phyloP scores from a whole-genome alignment of 2,113 vertebrate species.

The Lophura nycthemera region DNA sequence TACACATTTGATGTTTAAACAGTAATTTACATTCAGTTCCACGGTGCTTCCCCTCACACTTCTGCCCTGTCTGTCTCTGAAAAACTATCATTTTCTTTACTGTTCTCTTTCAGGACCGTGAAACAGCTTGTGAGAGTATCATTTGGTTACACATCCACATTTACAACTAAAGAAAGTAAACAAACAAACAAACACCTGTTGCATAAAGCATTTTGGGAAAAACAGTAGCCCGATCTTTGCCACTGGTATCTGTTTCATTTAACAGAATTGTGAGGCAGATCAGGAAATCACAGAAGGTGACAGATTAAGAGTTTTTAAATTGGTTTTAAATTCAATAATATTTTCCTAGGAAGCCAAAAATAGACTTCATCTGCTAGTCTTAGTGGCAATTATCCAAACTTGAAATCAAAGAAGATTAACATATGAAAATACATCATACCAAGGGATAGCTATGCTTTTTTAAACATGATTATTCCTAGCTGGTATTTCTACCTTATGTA shows the following conservation, averaged over 20 bases:
- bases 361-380: neutral
- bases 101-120: neutral
- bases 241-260: neutral
- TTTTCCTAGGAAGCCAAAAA: neutral
- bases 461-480: neutral
- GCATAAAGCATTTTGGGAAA: neutral
- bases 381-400: neutral
- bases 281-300: neutral
- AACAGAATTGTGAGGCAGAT: neutral
- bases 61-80: neutral
- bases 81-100: neutral
- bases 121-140: neutral
- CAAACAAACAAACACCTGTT: neutral
- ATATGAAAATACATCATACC: neutral
- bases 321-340: neutral
- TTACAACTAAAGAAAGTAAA: neutral
- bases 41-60: accelerated
- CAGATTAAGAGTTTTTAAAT: neutral
- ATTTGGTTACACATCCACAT: neutral
- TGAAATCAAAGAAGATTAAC: slow-evolving; percentile 4
- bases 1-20: neutral
- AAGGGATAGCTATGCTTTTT: neutral
- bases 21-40: neutral
- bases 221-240: neutral
- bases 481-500: neutral